Conservation (phyloP, 2,888 invertebrate genomes). For the Nasonovia ribisnigri region DNA sequence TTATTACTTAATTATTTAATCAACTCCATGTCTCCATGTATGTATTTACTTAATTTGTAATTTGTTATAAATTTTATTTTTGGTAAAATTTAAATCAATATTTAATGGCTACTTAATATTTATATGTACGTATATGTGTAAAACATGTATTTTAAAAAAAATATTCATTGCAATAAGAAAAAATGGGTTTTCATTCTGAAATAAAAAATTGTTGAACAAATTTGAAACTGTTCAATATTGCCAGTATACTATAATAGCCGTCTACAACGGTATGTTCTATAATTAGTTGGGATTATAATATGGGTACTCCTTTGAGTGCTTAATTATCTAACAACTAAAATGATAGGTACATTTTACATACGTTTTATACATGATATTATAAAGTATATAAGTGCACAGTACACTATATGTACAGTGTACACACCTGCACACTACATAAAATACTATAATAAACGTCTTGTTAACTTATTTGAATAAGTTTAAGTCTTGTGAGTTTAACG, state of each 20-base stretch:
- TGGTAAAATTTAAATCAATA: too few relatives aligned
- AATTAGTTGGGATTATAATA: not conserved
- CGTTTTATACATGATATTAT: not conserved
- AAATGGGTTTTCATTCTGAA: not conserved
- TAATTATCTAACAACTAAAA: not conserved
- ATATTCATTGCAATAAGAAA: too few relatives aligned
- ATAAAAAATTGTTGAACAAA: not conserved
- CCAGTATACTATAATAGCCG: not conserved
- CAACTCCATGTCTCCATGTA: too few relatives aligned
- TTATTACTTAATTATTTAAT: too few relatives aligned
- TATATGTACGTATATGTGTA: too few relatives aligned
- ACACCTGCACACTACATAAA: not conserved
- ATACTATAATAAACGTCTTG: not conserved
- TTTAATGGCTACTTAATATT: too few relatives aligned
- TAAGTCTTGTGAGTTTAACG: not conserved
- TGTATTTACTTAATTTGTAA: too few relatives aligned
- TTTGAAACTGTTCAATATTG: not conserved
- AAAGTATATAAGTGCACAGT: not conserved
- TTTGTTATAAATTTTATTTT: too few relatives aligned
- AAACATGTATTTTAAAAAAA: too few relatives aligned
- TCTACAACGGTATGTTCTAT: not conserved
- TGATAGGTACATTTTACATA: not conserved
- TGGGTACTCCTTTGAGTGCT: not conserved
- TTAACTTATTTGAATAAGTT: not conserved
- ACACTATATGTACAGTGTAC: not conserved